These are phyloP conservation scores for Thomomys bottae DNA, from an alignment of 2,113 vertebrate species.

Conservation along the genomic window DNA sequence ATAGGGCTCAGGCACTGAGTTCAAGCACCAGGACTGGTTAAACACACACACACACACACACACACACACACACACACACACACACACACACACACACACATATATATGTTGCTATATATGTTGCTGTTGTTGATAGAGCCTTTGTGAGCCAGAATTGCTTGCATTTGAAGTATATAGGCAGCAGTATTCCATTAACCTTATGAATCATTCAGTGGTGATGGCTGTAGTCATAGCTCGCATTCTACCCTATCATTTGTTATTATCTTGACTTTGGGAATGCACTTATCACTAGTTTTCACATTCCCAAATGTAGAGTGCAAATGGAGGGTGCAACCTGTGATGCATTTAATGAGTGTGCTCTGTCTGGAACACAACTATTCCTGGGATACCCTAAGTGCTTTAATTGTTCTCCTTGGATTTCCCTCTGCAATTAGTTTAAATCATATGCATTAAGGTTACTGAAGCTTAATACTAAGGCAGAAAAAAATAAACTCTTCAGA, in stretches of 20 bases:
- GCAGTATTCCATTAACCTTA: neutral
- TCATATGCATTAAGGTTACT: constrained; percentile 26
- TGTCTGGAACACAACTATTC: constrained; percentile 10
- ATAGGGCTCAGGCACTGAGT: no score
- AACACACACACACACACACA: no score
- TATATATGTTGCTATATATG: no score
- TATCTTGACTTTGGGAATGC: constrained; percentile 32
- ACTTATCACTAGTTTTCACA: neutral
- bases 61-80: no score
- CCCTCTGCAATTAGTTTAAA: constrained; percentile 48
- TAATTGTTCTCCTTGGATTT: constrained; percentile 43
- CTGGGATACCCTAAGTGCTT: constrained; percentile 47
- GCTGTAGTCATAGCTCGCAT: neutral
- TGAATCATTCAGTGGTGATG: neutral
- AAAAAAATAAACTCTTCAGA: constrained; percentile 38
- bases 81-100: no score
- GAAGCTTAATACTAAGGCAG: neutral
- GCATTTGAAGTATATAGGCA: constrained; percentile 12
- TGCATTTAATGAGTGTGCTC: neutral
- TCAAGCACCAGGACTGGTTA: no score
- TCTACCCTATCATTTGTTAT: neutral
- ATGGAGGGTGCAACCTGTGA: neutral
- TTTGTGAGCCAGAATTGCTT: constrained; percentile 12
- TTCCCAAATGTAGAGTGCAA: constrained; percentile 13
- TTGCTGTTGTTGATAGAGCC: neutral